A percentile compares a stretch with the other conserved stretches of the same genome.
These are phyloP conservation scores for Beris morrisii DNA, from an alignment of 2,888 invertebrate genomes.

Conservation along the genomic window DNA sequence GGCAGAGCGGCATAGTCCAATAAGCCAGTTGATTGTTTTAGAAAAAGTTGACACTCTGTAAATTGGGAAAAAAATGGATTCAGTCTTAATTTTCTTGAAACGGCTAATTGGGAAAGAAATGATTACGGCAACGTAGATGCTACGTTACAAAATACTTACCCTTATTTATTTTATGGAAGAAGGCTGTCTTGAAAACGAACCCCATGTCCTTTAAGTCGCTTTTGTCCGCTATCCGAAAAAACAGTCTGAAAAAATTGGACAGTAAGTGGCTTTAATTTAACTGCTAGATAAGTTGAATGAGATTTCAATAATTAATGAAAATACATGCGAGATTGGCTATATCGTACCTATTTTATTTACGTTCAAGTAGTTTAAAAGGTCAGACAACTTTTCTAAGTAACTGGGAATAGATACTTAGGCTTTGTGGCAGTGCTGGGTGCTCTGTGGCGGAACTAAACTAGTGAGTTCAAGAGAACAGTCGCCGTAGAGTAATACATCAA, in stretches of 20 bases:
- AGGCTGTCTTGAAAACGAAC: slow-evolving; percentile 43
- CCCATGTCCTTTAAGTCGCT: slow-evolving; percentile 35
- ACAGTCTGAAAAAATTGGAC: slow-evolving; percentile 41
- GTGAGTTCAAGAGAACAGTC: too few species aligned
- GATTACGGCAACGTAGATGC: neutral
- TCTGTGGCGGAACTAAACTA: too few species aligned
- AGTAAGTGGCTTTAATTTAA: too few species aligned
- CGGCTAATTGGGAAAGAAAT: neutral
- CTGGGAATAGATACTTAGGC: too few species aligned
- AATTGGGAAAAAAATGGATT: neutral
- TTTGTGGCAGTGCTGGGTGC: too few species aligned
- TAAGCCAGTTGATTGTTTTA: slow-evolving; percentile 46
- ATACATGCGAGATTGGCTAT: too few species aligned
- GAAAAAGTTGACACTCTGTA: slow-evolving; percentile 48
- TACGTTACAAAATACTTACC: slow-evolving; percentile 41
- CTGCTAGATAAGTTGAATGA: too few species aligned
- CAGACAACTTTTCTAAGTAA: too few species aligned
- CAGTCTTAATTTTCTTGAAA: neutral
- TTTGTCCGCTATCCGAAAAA: slow-evolving; percentile 42
- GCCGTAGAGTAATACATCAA: too few species aligned
- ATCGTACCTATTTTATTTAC: too few species aligned
- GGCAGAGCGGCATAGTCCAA: slow-evolving; percentile 49
- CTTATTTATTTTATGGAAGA: slow-evolving; percentile 46
- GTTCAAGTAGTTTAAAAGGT: too few species aligned
- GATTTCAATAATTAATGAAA: too few species aligned